Evolutionary conservation across 2,888 invertebrate genomes (phyloP), one percentile per base, ranked within the genome.

Genomic region (Machimus atricapillus): DNA sequence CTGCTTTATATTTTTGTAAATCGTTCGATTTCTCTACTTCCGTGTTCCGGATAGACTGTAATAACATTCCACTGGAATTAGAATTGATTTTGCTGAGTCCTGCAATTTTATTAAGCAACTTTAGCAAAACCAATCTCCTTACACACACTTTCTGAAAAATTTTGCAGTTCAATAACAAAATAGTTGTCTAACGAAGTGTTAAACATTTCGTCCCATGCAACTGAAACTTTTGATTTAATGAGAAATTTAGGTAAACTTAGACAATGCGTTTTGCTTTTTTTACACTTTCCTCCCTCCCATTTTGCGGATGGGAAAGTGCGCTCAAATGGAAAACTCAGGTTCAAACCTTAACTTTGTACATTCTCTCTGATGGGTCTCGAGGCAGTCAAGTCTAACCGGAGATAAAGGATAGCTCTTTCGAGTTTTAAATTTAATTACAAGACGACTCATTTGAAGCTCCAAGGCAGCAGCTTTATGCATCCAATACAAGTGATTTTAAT

Each of bases 181-280:
- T 37, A 76, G 76, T 76, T 76, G 76, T 76, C 40, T 82, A 82
- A 82, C 82, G 82, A 58, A 56, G 56, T 66, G 58, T 82, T 58
- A 82, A 76, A 16, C 58, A 37, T 34, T 82, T 7, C 37, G n/a
- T 8, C 19, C 31, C 31, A 1, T 14, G 52, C 81, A 81, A 78
- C 56, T 27, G 40, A 56, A 81, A 81, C 66, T 82, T 82, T 66
- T 82, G 58, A 66, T 66, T 82, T 82, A 82, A 82, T 82, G 82
- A 82, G 40, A 27, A 82, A 82, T 66, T 82, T 82, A 58, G 16
- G n/a, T 56, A 37, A 31, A 58, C 37, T 58, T 46, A 66, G 58
- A 37, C 2, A n/a, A 37, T 34, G 8, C n/a, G 4, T 19, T 19
- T 19, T 19, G 8, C n/a, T n/a, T n/a, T 74, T 7, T 31, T 34